phyloP scores from a whole-genome alignment of 2,888 invertebrate genomes.

The Yponomeuta cagnagella region DNA sequence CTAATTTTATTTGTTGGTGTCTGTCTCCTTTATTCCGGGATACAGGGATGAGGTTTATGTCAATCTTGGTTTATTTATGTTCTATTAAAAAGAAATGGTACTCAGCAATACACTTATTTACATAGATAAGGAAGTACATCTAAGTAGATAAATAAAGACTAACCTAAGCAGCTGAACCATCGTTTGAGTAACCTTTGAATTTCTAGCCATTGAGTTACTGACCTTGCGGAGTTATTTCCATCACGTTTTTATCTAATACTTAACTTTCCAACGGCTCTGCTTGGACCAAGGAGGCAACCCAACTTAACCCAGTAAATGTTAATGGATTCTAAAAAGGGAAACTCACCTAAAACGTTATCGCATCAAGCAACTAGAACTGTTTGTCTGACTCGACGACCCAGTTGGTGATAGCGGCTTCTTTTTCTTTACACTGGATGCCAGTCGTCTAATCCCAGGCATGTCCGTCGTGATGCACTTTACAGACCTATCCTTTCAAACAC shows the following conservation, averaged over 20 bases:
- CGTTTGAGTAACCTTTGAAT: too few relatives aligned
- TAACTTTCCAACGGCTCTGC: neutral
- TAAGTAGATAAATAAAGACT: too few relatives aligned
- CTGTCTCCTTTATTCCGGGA: too few relatives aligned
- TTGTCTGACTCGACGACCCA: conserved; percentile 43
- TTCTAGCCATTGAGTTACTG: neutral
- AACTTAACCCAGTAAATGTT: neutral
- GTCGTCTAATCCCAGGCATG: conserved; percentile 64
- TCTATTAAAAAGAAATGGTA: too few relatives aligned
- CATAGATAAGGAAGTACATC: too few relatives aligned
- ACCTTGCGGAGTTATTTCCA: neutral
- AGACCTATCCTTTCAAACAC: conserved; percentile 34
- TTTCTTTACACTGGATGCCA: conserved; percentile 69
- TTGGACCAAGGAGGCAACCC: neutral
- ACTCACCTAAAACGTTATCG: conserved; percentile 74
- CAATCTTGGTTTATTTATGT: too few relatives aligned
- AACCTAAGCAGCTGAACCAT: too few relatives aligned
- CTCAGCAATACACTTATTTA: too few relatives aligned
- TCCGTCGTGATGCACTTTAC: conserved; percentile 47
- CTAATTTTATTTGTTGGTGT: too few relatives aligned
- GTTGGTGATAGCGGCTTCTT: conserved; percentile 56
- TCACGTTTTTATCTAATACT: neutral
- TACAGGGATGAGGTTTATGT: too few relatives aligned
- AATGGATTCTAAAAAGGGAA: conserved; percentile 12
- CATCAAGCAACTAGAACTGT: conserved; percentile 57